phyloP scores from a whole-genome alignment of 2,888 invertebrate species.

The Carterocephalus palaemon region DNA sequence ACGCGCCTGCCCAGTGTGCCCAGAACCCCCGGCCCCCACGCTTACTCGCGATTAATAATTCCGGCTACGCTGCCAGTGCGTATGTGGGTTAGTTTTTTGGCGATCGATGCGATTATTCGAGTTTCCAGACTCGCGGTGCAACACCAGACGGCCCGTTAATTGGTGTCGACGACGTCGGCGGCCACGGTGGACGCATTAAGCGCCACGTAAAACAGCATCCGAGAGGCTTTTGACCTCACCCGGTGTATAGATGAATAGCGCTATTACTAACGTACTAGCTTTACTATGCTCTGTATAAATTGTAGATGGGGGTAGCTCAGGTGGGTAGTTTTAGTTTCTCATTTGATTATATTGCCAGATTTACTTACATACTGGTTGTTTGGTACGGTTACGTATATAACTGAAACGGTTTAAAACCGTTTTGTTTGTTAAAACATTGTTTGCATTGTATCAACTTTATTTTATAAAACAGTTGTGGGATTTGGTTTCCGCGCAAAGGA shows the following conservation, averaged over 20 bases:
- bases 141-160: conserved; percentile 67
- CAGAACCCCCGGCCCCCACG: conserved; percentile 62
- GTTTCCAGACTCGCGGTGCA: conserved; percentile 64
- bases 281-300: too few species aligned
- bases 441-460: conserved; percentile 44
- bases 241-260: conserved; percentile 11
- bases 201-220: conserved; percentile 12
- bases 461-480: conserved; percentile 35
- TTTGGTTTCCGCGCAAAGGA: conserved; percentile 45
- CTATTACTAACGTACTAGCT: conserved; percentile 13
- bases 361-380: too few species aligned
- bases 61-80: conserved; percentile 78
- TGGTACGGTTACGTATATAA: too few species aligned
- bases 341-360: too few species aligned
- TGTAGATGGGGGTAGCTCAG: too few species aligned
- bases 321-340: too few species aligned
- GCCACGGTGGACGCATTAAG: not conserved
- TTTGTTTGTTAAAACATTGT: conserved; percentile 48
- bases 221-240: conserved; percentile 18
- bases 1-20: conserved; percentile 43
- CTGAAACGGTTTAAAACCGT: too few species aligned
- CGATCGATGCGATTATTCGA: conserved; percentile 76
- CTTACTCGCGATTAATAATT: conserved; percentile 76
- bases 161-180: conserved; percentile 47
- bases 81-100: conserved; percentile 79